Evolutionary conservation across 1,140 invertebrate genomes (phyloP).

Genomic region (Pseudomyrmex dendroicus): DNA sequence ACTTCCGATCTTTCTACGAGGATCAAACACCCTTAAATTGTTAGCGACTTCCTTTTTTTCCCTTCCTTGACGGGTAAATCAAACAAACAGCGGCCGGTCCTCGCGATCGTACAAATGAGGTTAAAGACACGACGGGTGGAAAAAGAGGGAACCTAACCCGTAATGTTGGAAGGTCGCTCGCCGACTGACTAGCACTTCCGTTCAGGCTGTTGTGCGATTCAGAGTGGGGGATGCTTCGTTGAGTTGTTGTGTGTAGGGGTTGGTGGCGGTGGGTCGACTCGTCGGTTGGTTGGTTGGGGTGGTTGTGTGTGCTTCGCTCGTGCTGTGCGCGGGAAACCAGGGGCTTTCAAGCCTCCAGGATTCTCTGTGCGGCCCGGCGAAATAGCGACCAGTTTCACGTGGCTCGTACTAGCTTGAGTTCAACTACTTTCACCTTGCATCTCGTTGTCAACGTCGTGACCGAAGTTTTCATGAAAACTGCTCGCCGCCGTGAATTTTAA

Average conservation of each 20-base stretch:
- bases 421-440: slow-evolving; percentile 61
- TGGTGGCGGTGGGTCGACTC: slow-evolving; percentile 75
- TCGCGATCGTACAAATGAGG: slow-evolving; percentile 65
- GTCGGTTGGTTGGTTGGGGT: slow-evolving; percentile 77
- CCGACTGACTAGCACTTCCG: slow-evolving; percentile 86
- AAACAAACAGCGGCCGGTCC: slow-evolving; percentile 50
- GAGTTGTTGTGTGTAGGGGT: slow-evolving; percentile 84
- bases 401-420: slow-evolving; percentile 67
- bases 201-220: slow-evolving; percentile 85
- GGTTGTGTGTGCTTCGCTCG: slow-evolving; percentile 70
- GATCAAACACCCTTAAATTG: slow-evolving; percentile 42
- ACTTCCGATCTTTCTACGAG: slow-evolving; percentile 51
- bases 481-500: slow-evolving; percentile 34
- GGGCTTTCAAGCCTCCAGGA: slow-evolving; percentile 68
- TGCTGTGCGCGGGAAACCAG: slow-evolving; percentile 78
- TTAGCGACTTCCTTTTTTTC: slow-evolving; percentile 26
- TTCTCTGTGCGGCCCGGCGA: slow-evolving; percentile 58
- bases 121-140: slow-evolving; percentile 73
- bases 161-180: slow-evolving; percentile 85
- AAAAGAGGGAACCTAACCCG: slow-evolving; percentile 83
- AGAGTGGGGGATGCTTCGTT: slow-evolving; percentile 84
- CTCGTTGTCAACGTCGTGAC: slow-evolving; percentile 32
- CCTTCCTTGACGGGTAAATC: slow-evolving; percentile 40
- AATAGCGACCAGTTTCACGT: slow-evolving; percentile 74
- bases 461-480: slow-evolving; percentile 21